Conservation (phyloP, 2,888 invertebrate genomes). For the Notocelia uddmanniana region DNA sequence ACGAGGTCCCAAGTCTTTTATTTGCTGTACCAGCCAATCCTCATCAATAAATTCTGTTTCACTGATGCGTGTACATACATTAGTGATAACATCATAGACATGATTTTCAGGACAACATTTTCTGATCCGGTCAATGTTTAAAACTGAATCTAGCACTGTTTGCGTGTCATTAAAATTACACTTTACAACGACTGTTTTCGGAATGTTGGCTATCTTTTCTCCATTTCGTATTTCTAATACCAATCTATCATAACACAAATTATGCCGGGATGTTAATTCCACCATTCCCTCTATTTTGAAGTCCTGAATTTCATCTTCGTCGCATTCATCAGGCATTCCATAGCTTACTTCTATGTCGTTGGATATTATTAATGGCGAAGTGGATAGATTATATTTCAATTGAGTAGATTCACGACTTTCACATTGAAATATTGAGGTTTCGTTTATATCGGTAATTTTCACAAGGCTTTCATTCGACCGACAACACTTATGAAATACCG, state of each 20-base stretch:
- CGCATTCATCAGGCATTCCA: constrained; percentile 68
- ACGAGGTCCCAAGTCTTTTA: constrained; percentile 56
- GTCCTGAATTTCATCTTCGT: constrained; percentile 57
- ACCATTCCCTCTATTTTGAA: constrained; percentile 45
- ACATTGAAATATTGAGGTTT: constrained; percentile 63
- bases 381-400: constrained; percentile 59
- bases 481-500: constrained; percentile 77
- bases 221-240: constrained; percentile 66
- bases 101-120: constrained; percentile 77
- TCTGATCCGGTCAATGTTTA: constrained; percentile 63
- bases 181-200: constrained; percentile 67
- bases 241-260: constrained; percentile 71
- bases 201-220: constrained; percentile 63
- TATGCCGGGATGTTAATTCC: constrained; percentile 51
- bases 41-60: constrained; percentile 53
- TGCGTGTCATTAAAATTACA: constrained; percentile 62
- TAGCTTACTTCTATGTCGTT: constrained; percentile 59
- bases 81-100: constrained; percentile 67
- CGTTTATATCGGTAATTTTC: constrained; percentile 60
- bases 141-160: constrained; percentile 50
- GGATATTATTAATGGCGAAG: constrained; percentile 64
- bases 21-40: constrained; percentile 59
- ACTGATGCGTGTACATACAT: constrained; percentile 63
- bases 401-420: constrained; percentile 59
- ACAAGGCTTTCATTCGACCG: constrained; percentile 65